Evolutionary conservation across 1,140 invertebrate species (phyloP).

Genomic region (Neoseiulus cucumeris): DNA sequence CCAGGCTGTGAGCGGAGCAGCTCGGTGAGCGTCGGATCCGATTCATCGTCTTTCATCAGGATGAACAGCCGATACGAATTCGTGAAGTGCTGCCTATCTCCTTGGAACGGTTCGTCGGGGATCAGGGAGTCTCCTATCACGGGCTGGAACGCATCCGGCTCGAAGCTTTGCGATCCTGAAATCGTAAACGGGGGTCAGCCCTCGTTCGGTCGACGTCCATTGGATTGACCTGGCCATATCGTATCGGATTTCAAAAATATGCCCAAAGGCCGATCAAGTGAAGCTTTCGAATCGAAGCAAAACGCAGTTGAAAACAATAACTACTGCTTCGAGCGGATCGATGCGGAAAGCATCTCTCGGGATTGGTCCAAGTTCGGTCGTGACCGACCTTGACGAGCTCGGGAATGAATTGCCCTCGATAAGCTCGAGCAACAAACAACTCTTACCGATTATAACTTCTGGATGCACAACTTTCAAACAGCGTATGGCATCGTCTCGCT

Average conservation of each 20-base stretch:
- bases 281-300: too few relatives aligned
- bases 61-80: neutral
- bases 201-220: too few relatives aligned
- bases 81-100: neutral
- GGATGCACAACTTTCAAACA: slow-evolving; percentile 2
- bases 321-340: too few relatives aligned
- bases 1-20: neutral
- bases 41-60: slow-evolving; percentile 5
- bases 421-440: neutral
- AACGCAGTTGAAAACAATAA: too few relatives aligned
- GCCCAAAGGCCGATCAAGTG: too few relatives aligned
- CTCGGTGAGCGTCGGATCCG: neutral
- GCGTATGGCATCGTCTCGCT: neutral
- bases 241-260: too few relatives aligned
- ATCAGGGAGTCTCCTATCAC: neutral
- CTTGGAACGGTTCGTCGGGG: neutral
- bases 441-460: neutral
- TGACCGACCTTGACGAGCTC: too few relatives aligned
- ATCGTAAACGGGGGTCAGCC: neutral
- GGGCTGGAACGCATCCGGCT: neutral
- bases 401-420: too few relatives aligned
- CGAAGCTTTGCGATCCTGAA: slow-evolving; percentile 8
- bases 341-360: too few relatives aligned
- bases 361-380: too few relatives aligned
- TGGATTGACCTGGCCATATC: too few relatives aligned